A percentile compares a stretch with the other conserved stretches of the same genome.
Evolutionary conservation across 30 jellyfish, hydroid and myxozoan genomes (phyloP).

Genomic region (Catostylus mosaicus): DNA sequence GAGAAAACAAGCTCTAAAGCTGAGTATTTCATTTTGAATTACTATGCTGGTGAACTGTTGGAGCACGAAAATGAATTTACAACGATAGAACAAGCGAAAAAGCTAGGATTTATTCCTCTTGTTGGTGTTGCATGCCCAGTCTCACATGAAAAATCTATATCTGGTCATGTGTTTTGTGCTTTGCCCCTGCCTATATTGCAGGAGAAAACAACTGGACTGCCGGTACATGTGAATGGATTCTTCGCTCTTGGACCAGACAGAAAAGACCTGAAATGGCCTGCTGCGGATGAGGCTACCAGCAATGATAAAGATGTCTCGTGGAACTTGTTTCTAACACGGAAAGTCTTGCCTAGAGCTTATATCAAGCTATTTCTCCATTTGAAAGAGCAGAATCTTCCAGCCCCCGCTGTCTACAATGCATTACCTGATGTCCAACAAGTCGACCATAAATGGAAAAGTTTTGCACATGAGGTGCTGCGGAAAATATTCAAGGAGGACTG

Average conservation of each 20-base stretch:
- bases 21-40: constrained; percentile 1
- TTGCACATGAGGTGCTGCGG: constrained; percentile 25
- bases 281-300: constrained; percentile 27
- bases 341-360: constrained; percentile 65
- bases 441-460: constrained; percentile 64
- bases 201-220: constrained; percentile 67
- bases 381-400: not conserved
- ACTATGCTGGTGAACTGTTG: constrained; percentile 31
- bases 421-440: constrained; percentile 61
- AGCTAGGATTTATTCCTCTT: constrained; percentile 60
- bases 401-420: constrained; percentile 30
- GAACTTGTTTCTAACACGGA: constrained; percentile 60
- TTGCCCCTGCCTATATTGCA: constrained; percentile 75
- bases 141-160: constrained; percentile 9
- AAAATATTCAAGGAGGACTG: constrained; percentile 1
- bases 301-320: constrained; percentile 64
- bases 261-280: constrained; percentile 79
- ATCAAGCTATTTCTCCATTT: constrained; percentile 20
- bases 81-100: constrained; percentile 25
- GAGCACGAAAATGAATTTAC: constrained; percentile 17
- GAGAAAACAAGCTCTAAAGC: not conserved
- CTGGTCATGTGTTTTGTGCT: constrained; percentile 82
- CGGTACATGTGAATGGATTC: constrained; percentile 89
- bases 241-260: constrained; percentile 86
- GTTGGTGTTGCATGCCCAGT: constrained; percentile 62